Percentiles rank a stretch among this genome's conserved stretches.
These are phyloP conservation scores for Cyprinus carpio DNA, from an alignment of 2,113 vertebrate genomes.

Conservation along the genomic window DNA sequence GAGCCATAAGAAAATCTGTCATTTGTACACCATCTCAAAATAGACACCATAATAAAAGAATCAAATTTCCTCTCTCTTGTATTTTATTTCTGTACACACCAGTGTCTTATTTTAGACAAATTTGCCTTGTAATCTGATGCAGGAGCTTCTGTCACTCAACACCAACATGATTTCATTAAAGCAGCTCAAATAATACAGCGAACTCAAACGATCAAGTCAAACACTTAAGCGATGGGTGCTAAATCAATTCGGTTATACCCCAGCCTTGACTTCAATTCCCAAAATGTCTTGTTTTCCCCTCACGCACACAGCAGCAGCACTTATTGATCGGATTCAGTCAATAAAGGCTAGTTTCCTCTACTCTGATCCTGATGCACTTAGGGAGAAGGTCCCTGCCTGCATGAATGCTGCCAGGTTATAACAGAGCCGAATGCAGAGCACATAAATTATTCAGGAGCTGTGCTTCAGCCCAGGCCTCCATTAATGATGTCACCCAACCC, in stretches of 20 bases:
- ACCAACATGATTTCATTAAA: conserved; percentile 18
- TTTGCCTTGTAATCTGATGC: conserved; percentile 6
- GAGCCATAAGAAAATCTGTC: background rate
- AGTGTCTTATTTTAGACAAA: background rate
- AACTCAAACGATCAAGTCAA: background rate
- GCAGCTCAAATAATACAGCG: conserved; percentile 8
- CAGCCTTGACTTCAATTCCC: conserved; percentile 26
- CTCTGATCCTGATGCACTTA: conserved; percentile 76
- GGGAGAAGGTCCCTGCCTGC: conserved; percentile 65
- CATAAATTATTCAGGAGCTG: conserved; percentile 78
- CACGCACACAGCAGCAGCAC: conserved; percentile 46
- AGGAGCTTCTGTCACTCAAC: background rate
- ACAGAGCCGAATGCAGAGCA: conserved; percentile 68
- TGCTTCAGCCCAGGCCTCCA: conserved; percentile 67
- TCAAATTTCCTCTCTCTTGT: background rate
- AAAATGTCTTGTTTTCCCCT: conserved; percentile 35
- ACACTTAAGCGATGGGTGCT: conserved; percentile 21
- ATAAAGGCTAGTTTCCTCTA: conserved; percentile 71
- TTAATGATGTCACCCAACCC: conserved; percentile 77
- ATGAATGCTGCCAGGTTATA: conserved; percentile 70
- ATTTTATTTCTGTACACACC: background rate
- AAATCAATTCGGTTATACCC: conserved; percentile 31
- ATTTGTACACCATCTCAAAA: background rate
- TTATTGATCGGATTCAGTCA: conserved; percentile 74
- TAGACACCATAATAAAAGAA: background rate